These are phyloP conservation scores for Venustaconcha ellipsiformis DNA, from an alignment of 1,140 invertebrate genomes.

Conservation along the genomic window DNA sequence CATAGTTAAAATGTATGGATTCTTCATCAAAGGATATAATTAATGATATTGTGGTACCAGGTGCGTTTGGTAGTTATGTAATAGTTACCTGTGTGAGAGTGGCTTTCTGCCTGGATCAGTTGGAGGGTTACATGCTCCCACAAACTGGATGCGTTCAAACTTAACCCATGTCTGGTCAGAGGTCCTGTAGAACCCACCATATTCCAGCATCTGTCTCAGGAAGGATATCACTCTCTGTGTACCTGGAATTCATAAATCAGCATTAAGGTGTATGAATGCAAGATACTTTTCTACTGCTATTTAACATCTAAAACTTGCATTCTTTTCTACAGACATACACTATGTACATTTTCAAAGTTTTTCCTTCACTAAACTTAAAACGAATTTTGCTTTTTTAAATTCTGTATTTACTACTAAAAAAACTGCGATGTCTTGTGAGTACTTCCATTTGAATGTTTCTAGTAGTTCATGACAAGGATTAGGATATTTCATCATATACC, in stretches of 20 bases:
- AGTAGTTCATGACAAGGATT: no score
- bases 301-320: no score
- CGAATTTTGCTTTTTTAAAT: no score
- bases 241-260: constrained; percentile 51
- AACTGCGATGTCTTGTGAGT: no score
- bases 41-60: background rate
- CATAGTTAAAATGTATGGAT: background rate
- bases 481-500: no score
- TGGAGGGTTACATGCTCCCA: constrained; percentile 99
- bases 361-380: no score
- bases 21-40: background rate
- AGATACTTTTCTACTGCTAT: no score
- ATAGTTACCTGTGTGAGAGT: constrained; percentile 83
- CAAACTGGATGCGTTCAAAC: constrained; percentile 98
- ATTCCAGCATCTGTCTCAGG: constrained; percentile 96
- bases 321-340: no score
- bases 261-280: no score
- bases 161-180: constrained; percentile 97
- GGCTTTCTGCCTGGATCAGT: constrained; percentile 99
- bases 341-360: no score
- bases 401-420: no score
- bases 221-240: constrained; percentile 99
- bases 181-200: constrained; percentile 86
- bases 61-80: background rate
- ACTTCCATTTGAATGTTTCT: no score